Base-by-base conservation (phyloP, 2,888 invertebrate species). In the Heliconius charithonia region DNA sequence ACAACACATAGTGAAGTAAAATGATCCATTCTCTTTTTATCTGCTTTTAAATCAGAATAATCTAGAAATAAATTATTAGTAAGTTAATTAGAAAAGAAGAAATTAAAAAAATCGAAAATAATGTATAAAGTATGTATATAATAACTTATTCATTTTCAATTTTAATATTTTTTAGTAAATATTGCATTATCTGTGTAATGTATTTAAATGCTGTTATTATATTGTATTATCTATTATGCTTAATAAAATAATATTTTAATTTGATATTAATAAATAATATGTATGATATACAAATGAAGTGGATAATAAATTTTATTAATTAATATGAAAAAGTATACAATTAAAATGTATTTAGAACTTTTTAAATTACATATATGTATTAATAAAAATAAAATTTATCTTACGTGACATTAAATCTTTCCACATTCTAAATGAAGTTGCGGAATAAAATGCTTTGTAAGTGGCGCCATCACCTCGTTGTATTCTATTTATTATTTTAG, bases 381-480 rank as follows among this genome's bases (percentile, higher is more conserved):
- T 22, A 51, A 51, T 51, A 51, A 51, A 51, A 51, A 22, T 51
- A 19, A n/a, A 22, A 29, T 66, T 25, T 70, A 80, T 95, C 97
- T 96, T 95, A 98, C 98, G 98, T 74, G 98, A 98, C 98, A 98
- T 98, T 32, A 98, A 92, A 91, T 98, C 98, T 86, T 97, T 97
- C 93, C 98, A 98, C 91, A 96, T 97, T 78, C 98, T 95, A 84
- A 96, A 98, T 19, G 96, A 96, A 6, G 95, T 96, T 45, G 96
- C 95, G 0, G 96, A 95, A 86, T 97, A 97, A 89, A 96, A 97
- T 1, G 97, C 96, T 78, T 96, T 96, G 83, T 96, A 95, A 19
- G 96, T 91, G 83, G 96, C 95, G 1, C 97, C 97, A 70, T 97
- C 97, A 73, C 96, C 96, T 81, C 96, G 90, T 72, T 86, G 88